phyloP scores from a whole-genome alignment of 2,888 invertebrate genomes.

The Ceriagrion tenellum region DNA sequence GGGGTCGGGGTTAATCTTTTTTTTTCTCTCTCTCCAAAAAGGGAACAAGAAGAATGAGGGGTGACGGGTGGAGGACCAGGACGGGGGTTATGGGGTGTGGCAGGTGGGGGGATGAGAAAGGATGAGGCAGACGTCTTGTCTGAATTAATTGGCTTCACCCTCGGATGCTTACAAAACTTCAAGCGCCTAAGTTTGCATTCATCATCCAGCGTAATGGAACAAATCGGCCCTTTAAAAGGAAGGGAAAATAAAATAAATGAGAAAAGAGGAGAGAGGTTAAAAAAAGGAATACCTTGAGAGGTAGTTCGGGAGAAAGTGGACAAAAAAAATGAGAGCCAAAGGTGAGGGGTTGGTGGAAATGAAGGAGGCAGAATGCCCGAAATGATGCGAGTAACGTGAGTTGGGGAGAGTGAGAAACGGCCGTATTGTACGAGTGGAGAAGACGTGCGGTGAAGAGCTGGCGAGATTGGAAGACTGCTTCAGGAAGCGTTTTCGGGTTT shows the following conservation, averaged over 20 bases:
- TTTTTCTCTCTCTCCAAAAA: too few relatives aligned
- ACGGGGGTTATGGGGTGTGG: background rate
- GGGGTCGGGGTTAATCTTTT: background rate
- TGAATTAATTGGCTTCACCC: constrained; percentile 63
- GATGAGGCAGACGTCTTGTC: constrained; percentile 38
- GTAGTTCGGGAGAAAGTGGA: background rate
- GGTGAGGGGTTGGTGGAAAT: background rate
- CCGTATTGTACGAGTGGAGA: too few relatives aligned
- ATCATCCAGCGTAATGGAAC: constrained; percentile 64
- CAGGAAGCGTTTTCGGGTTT: background rate
- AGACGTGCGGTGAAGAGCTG: too few relatives aligned
- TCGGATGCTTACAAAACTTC: constrained; percentile 62
- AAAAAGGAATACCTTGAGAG: background rate
- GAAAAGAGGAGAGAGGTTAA: too few relatives aligned
- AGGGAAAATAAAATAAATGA: too few relatives aligned
- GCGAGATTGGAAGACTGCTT: too few relatives aligned
- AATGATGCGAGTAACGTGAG: too few relatives aligned
- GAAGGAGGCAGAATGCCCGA: background rate
- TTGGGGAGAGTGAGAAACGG: too few relatives aligned
- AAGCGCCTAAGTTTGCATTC: constrained; percentile 58
- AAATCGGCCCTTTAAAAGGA: constrained; percentile 46
- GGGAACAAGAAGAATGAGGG: background rate
- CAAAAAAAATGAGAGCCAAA: background rate
- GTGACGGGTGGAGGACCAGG: background rate
- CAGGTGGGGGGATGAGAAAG: background rate